phyloP scores from a whole-genome alignment of 2,113 vertebrate genomes.

The Marmota flaviventris region DNA sequence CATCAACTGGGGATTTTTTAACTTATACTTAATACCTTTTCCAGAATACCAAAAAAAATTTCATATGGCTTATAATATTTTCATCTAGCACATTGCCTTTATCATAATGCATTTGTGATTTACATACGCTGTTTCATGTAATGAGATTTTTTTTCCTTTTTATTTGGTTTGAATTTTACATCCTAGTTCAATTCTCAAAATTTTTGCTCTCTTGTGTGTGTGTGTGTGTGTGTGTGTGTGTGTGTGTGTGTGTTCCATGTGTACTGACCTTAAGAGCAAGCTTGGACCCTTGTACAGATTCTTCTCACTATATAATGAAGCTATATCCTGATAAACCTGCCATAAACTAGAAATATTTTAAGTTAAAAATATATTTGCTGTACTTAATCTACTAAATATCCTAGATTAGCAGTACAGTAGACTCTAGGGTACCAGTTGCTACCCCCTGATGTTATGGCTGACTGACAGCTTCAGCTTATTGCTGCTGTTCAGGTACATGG shows the following conservation, averaged over 20 bases:
- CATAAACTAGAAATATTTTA: too few relatives aligned
- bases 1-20: background rate
- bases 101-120: background rate
- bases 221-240: too few relatives aligned
- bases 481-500: background rate
- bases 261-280: background rate
- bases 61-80: background rate
- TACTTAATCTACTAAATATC: too few relatives aligned
- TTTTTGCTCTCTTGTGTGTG: background rate
- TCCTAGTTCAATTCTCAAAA: background rate
- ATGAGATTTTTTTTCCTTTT: background rate
- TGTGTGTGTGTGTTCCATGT: background rate
- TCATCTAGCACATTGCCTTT: background rate
- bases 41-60: background rate
- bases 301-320: background rate
- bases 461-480: too few relatives aligned
- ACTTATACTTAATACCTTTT: background rate
- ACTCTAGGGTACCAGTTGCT: too few relatives aligned
- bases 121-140: background rate
- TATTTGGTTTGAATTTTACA: background rate
- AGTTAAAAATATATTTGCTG: too few relatives aligned
- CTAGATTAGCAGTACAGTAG: too few relatives aligned
- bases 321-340: too few relatives aligned
- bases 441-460: too few relatives aligned
- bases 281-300: accelerated